Conservation (phyloP, 1,140 invertebrate species). For the Idris sp. region DNA sequence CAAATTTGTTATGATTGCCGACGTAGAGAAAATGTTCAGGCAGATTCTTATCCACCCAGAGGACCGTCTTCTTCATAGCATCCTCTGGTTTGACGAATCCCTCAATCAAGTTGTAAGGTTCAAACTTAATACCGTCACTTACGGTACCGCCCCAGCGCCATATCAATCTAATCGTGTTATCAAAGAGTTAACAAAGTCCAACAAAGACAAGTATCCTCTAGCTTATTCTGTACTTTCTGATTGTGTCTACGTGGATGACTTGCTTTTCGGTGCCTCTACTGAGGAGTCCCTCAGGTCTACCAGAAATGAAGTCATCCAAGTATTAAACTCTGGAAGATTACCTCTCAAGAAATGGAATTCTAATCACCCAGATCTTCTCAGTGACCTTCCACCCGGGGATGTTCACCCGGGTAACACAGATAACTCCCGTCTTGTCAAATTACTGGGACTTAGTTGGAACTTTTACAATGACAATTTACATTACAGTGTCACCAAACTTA, state of each 20-base stretch:
- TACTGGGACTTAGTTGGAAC: no score
- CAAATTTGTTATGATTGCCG: background rate
- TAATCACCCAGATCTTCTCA: no score
- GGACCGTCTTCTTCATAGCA: background rate
- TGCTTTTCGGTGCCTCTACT: background rate
- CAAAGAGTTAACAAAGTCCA: background rate
- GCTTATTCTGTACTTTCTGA: background rate
- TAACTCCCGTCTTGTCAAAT: no score
- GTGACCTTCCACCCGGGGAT: no score
- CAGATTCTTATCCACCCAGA: background rate
- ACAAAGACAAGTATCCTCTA: background rate
- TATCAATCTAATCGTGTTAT: background rate
- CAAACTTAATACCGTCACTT: background rate
- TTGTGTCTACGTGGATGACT: background rate
- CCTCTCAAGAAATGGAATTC: background rate
- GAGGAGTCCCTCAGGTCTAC: no score
- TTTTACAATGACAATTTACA: no score
- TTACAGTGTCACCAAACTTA: no score
- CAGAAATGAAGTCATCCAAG: background rate
- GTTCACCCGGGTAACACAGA: no score
- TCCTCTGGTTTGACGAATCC: background rate
- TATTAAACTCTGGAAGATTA: background rate
- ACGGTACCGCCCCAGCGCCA: background rate
- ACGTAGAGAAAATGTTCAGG: conserved; percentile 2
- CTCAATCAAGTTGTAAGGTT: background rate